A percentile compares a stretch with the other conserved stretches of the same genome.
These are phyloP conservation scores for Tetramorium bicarinatum DNA, from an alignment of 2,888 invertebrate genomes.

Conservation along the genomic window DNA sequence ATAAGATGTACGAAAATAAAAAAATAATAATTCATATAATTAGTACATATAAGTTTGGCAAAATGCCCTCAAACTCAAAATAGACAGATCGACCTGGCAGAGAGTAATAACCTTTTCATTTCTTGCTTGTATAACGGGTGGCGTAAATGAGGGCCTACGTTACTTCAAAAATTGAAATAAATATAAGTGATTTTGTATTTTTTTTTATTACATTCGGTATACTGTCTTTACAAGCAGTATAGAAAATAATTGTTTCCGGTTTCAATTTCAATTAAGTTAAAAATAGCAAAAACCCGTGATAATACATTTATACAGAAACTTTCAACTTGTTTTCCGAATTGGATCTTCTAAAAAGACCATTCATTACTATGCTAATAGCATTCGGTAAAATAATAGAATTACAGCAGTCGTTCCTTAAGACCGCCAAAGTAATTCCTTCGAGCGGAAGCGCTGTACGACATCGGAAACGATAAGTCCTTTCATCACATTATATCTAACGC, in stretches of 20 bases:
- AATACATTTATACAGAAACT: conserved; percentile 2
- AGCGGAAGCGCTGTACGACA: conserved; percentile 64
- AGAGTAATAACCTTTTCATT: conserved; percentile 84
- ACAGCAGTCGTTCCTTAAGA: conserved; percentile 73
- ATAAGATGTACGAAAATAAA: conserved; percentile 55
- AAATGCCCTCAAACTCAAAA: conserved; percentile 81
- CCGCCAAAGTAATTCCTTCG: conserved; percentile 65
- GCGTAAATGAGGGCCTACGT: conserved; percentile 1
- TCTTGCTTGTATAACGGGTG: conserved; percentile 72
- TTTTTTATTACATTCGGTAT: not conserved
- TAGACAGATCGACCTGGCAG: conserved; percentile 80
- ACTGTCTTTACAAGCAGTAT: not conserved
- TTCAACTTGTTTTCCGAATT: conserved; percentile 40
- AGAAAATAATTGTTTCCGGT: not conserved
- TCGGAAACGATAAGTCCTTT: conserved; percentile 69
- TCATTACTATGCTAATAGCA: conserved; percentile 80
- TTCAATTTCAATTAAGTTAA: not conserved
- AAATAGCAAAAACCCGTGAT: not conserved
- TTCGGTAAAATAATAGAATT: conserved; percentile 80
- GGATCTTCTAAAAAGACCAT: conserved; percentile 65
- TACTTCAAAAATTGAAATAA: not conserved
- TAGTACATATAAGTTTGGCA: conserved; percentile 85
- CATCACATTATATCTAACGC: conserved; percentile 56
- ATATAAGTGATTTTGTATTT: not conserved
- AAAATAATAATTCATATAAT: conserved; percentile 82